Percentiles rank a stretch among this genome's conserved stretches.
phyloP scores from a whole-genome alignment of 2,888 invertebrate genomes.

The Saturnia pavonia region DNA sequence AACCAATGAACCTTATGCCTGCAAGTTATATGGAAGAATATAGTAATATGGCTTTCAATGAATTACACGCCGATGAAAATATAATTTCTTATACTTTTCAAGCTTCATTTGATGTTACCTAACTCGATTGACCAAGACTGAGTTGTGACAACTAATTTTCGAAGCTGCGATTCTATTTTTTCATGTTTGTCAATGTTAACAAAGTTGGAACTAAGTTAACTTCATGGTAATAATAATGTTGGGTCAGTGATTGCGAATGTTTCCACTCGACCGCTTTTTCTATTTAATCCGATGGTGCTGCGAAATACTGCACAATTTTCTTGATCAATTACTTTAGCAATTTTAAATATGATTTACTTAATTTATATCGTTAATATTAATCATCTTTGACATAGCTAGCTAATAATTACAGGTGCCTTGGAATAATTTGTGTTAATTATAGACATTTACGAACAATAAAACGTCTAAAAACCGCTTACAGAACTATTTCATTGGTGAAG shows the following conservation, averaged over 20 bases:
- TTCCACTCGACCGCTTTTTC: constrained; percentile 1
- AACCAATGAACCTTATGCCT: constrained; percentile 7
- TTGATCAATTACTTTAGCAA: not conserved
- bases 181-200: not conserved
- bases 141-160: not conserved
- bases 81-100: not conserved
- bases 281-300: not conserved
- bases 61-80: not conserved
- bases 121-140: not conserved
- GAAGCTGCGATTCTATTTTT: not conserved
- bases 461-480: not conserved
- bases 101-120: not conserved
- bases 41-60: not conserved
- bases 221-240: constrained; percentile 3
- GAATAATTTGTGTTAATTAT: not conserved
- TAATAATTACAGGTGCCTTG: not conserved
- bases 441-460: not conserved
- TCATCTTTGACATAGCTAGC: not conserved
- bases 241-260: not conserved
- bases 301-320: not conserved
- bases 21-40: not conserved
- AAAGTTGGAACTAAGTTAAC: not conserved
- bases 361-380: not conserved
- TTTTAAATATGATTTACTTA: not conserved
- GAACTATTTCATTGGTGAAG: not conserved